Evolutionary conservation across 2,113 vertebrate genomes (phyloP), one percentile per base, ranked within the genome.

Genomic region (Vireo altiloquus): DNA sequence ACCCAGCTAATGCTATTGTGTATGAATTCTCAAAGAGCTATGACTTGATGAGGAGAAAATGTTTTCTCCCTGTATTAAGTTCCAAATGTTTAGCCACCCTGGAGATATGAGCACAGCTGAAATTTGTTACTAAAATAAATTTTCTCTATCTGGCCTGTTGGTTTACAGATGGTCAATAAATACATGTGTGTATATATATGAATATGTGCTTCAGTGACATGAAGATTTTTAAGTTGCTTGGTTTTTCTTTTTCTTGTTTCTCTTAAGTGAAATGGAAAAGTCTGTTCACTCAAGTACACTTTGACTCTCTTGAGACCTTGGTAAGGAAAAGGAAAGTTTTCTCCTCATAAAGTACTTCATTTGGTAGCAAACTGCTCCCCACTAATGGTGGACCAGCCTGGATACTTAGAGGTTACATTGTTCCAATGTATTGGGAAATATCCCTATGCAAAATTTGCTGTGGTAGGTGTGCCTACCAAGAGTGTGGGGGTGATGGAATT

Each of bases 21-120:
- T 82, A 40, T 27, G 33, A 90, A 84, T 89, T 63, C 69, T 94
- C 89, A 31, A 59, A 81, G 70, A 70, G 63, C 82, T 65, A 31
- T 91, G 93, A 90, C 59, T 91, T 93, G 85, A 91, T 77, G 78
- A 88, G 33, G 22, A 91, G 82, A 91, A 92, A 91, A 90, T 94
- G 53, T 90, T 94, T 95, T 69, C 54, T 92, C 33, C 59, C 76
- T 76, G 61, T 85, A 14, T 72, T 57, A 76, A 53, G 25, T 82
- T 95, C 61, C 74, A 89, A 64, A 69, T 87, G 66, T 76, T 95
- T 91, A 87, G 54, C 87, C 46, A 79, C 74, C 25, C 66, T 85
- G 78, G 85, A 89, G 82, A 50, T 91, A 76, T 1, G 39, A 84
- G 75, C 35, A 50, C 42, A 79, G 61, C 33, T 84, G 54, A 87